Base-by-base conservation (phyloP, 2,797 vertebrate genomes). In the Botia almorhae region DNA sequence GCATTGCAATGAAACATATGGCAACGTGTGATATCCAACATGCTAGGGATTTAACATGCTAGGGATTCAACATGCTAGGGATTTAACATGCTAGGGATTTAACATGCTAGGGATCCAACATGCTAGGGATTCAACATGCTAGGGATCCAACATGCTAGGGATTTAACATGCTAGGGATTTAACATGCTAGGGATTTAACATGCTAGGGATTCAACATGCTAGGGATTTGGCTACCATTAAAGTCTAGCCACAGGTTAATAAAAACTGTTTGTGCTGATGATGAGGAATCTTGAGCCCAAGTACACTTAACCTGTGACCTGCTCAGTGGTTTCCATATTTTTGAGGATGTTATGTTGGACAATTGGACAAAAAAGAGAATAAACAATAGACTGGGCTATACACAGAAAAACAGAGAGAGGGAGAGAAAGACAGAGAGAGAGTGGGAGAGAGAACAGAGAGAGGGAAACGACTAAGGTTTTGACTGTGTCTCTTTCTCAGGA, bases 401-500 rank as follows among this genome's bases (percentile, higher is more conserved):
- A 12, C 26, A 26, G 69, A 58, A 11, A 65, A 5, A 26, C 23
- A 26, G 23, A 33, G 33, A 33, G 33, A 33, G 33, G 33, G 33
- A 33, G 33, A 33, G 33, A 33, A 33, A 33, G 33, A 33, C n/a
- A n/a, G 33, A 3, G 33, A 33, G 33, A 33, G 3, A 33, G 33
- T 3, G 33, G 4, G 33, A 33, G 33, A 33, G 33, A 33, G 4
- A 33, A 12, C 7, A 63, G 60, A 26, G 17, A 61, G 76, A 36
- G 23, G 13, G 43, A 29, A 69, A 67, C 64, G 75, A 63, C 12
- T 17, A 74, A 61, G 76, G 39, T n/a, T 74, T 64, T 77, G 81
- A 87, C 86, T 83, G 82, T 84, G 81, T 80, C 78, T 83, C 60
- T 74, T 80, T 84, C 29, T n/a, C 63, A 80, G 39, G 67, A 75